Conservation (phyloP, 2,113 vertebrate genomes). For the Megaleporinus macrocephalus region DNA sequence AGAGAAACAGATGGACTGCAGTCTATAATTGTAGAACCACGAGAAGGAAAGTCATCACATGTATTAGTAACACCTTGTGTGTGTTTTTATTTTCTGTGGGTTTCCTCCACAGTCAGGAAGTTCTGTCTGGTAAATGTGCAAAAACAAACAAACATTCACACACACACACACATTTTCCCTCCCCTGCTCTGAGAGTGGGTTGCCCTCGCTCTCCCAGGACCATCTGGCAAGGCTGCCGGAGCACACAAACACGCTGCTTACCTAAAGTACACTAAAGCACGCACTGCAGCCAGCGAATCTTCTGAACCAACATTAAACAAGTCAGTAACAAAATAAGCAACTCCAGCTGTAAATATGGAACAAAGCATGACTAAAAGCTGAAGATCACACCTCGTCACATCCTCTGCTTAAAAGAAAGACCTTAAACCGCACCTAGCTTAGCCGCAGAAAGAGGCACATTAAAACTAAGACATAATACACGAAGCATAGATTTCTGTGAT, state of each 20-base stretch:
- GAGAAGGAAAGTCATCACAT: no score
- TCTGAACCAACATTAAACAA: not conserved
- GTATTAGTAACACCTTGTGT: no score
- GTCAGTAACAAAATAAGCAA: not conserved
- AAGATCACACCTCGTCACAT: not conserved
- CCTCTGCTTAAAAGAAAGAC: not conserved
- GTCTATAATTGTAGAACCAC: no score
- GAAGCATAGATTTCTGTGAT: no score
- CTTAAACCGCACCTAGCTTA: not conserved
- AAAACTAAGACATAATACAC: no score
- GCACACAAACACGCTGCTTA: constrained; percentile 28
- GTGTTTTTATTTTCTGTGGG: no score
- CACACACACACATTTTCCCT: constrained; percentile 3
- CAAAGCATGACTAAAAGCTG: not conserved
- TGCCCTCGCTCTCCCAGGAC: constrained; percentile 32
- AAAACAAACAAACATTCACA: not conserved
- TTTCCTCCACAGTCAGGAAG: no score
- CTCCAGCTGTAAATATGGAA: not conserved
- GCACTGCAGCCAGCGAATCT: not conserved
- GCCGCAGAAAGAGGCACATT: no score
- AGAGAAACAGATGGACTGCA: no score
- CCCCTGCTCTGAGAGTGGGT: constrained; percentile 21
- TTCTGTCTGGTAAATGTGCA: not conserved
- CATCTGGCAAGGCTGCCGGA: constrained; percentile 47
- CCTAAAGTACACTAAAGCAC: constrained; percentile 11